phyloP scores from a whole-genome alignment of 53 echinoderm and acorn worm genomes.

The Temnopleurus reevesii region DNA sequence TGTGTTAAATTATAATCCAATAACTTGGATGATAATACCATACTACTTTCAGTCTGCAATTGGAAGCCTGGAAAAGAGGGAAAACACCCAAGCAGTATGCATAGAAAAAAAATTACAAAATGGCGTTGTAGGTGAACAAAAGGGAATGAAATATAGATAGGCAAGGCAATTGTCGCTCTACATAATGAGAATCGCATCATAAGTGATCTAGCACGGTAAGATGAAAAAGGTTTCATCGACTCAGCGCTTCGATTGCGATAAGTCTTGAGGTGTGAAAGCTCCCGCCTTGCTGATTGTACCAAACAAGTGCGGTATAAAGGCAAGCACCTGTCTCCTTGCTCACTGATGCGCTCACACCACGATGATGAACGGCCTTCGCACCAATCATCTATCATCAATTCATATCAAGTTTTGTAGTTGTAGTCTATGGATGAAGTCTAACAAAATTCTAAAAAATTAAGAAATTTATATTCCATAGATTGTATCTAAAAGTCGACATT shows the following conservation, averaged over 20 bases:
- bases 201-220: background rate
- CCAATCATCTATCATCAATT: background rate
- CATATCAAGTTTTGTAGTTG: too few relatives aligned
- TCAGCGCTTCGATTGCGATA: background rate
- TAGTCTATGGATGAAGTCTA: too few relatives aligned
- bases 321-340: background rate
- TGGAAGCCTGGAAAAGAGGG: too few relatives aligned
- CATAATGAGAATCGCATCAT: background rate
- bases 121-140: background rate
- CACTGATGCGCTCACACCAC: constrained; percentile 2
- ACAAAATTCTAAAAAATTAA: too few relatives aligned
- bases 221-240: background rate
- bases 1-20: background rate
- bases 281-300: constrained; percentile 9
- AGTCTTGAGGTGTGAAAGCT: background rate
- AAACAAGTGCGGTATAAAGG: constrained; percentile 18
- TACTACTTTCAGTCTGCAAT: background rate
- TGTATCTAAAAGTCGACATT: too few relatives aligned
- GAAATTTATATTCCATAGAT: too few relatives aligned
- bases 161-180: background rate
- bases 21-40: background rate
- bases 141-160: background rate
- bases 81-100: too few relatives aligned
- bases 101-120: background rate
- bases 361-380: background rate